Percentiles rank a stretch among this genome's conserved stretches.
phyloP scores from a whole-genome alignment of 2,888 invertebrate genomes.

The Mesorhabditis sp. region DNA sequence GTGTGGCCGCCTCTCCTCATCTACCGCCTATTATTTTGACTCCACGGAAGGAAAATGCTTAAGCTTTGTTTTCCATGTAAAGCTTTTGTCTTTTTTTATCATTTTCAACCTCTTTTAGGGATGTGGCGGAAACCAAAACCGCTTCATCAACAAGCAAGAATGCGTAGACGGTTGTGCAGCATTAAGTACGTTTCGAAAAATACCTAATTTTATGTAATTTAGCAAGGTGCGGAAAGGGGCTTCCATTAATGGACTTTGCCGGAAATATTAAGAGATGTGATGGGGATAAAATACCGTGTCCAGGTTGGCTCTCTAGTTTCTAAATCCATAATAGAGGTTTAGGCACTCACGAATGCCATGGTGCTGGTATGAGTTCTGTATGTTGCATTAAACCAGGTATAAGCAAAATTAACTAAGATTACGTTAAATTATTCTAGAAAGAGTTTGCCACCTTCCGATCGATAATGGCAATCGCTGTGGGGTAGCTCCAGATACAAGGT shows the following conservation, averaged over 20 bases:
- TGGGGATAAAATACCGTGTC: constrained; percentile 40
- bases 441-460: constrained; percentile 37
- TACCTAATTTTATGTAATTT: constrained; percentile 4
- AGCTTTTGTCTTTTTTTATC: constrained; percentile 6
- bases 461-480: constrained; percentile 38
- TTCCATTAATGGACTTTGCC: constrained; percentile 47
- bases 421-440: constrained; percentile 20
- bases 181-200: constrained; percentile 21
- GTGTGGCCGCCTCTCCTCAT: constrained; percentile 35
- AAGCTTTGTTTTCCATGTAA: background rate
- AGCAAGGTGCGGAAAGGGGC: constrained; percentile 42
- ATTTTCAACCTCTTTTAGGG: constrained; percentile 25
- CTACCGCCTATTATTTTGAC: constrained; percentile 41
- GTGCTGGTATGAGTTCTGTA: constrained; percentile 37
- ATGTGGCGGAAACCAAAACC: constrained; percentile 48
- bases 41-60: constrained; percentile 22
- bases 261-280: constrained; percentile 46
- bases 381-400: constrained; percentile 43
- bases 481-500: constrained; percentile 31
- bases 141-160: constrained; percentile 36
- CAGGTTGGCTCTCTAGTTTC: constrained; percentile 15
- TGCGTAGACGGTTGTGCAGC: constrained; percentile 40
- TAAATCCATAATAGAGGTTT: background rate
- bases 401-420: constrained; percentile 10
- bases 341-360: constrained; percentile 33